Base-by-base conservation (phyloP, 2,888 invertebrate species). In the Ametastegia equiseti region DNA sequence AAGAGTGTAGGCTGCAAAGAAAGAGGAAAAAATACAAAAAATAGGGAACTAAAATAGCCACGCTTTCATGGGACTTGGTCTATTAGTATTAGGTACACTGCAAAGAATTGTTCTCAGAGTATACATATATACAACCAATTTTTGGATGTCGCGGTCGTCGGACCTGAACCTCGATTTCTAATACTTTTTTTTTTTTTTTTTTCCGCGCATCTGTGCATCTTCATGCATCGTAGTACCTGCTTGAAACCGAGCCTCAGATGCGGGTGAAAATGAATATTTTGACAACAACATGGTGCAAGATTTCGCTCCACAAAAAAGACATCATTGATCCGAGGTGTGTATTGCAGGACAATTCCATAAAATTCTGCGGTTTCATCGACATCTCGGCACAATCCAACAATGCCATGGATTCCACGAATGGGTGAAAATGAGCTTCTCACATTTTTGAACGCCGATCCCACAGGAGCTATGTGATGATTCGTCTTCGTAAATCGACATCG, bases 1-100 rank as follows among this genome's bases (percentile, higher is more conserved):
- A 67, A 67, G 65, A 67, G 65, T 67, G 65, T 67, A 33, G 65
- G 39, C 65, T 23, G 39, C n/a, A 67, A 67, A 67, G 39, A 19
- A 39, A 60, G 15, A 7, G 19, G 36, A 67, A 39, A 67, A 39
- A 11, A 13, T 13, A 39, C 9, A 67, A 11, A 67, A 11, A 39
- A 19, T 19, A 11, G 19, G 27, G 36, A 67, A 67, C 15, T 39
- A 39, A 39, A 67, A 39, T 39, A 67, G 39, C 65, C 65, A 36
- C 23, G 33, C 19, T 9, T 67, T 36, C 65, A 39, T 19, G 39
- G 39, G n/a, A 19, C 36, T 36, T 6, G 7, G 27, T 27, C 11
- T 27, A 60, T 4, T 4, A 13, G 15, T 47, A 47, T n/a, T n/a
- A 23, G 0, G 60, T 60, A 30, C 30, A 30, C 11, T 15, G 60